Percentiles rank a stretch among this genome's conserved stretches.
These are phyloP conservation scores for Plectrocnemia conspersa DNA, from an alignment of 1,140 invertebrate species.

Conservation along the genomic window DNA sequence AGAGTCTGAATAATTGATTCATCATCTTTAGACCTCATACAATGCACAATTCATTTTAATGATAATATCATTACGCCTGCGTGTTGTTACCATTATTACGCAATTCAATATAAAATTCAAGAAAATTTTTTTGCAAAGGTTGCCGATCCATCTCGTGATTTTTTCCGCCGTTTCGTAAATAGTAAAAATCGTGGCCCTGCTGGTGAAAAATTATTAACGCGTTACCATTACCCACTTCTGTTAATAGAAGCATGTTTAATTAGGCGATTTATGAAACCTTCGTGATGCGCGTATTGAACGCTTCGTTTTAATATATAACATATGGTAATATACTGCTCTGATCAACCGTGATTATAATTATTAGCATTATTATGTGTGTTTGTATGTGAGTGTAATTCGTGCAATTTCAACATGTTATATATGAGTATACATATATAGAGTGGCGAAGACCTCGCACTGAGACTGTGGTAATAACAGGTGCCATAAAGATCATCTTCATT, in stretches of 20 bases:
- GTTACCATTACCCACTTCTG: conserved; percentile 11
- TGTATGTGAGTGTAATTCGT: conserved; percentile 3
- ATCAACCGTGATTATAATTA: conserved; percentile 7
- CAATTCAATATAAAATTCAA: too few relatives aligned
- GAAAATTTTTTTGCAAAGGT: too few relatives aligned
- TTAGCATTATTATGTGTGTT: too few relatives aligned
- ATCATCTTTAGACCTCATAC: too few relatives aligned
- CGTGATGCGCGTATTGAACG: background rate
- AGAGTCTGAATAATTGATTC: too few relatives aligned
- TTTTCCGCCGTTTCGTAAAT: too few relatives aligned
- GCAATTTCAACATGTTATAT: conserved; percentile 2
- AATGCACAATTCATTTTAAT: too few relatives aligned
- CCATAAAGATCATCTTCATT: background rate
- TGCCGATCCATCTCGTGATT: too few relatives aligned
- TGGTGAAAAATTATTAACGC: conserved; percentile 7
- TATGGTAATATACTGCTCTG: conserved; percentile 4
- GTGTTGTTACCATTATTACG: too few relatives aligned
- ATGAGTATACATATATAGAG: too few relatives aligned
- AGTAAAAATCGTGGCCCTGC: conserved; percentile 15
- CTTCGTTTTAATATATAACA: conserved; percentile 13
- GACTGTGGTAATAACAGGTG: background rate
- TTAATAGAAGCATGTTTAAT: conserved; percentile 9
- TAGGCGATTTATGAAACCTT: conserved; percentile 2
- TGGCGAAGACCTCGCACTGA: background rate
- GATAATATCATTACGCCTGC: too few relatives aligned